Base-by-base conservation (phyloP, 2,888 invertebrate genomes). In the Drosophila prolongata region DNA sequence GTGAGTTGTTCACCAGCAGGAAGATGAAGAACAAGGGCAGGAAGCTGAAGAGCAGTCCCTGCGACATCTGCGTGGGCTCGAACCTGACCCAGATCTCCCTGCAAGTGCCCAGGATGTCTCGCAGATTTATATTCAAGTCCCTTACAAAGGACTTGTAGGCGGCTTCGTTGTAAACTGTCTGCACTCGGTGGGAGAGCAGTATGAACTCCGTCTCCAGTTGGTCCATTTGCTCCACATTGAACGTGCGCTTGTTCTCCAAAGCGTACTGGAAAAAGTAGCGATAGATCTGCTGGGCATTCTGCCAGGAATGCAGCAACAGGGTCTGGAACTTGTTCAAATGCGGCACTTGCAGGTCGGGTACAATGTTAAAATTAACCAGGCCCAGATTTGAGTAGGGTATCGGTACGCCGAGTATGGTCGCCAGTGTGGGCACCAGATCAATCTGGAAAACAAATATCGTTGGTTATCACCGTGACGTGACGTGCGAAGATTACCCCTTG, bases 11-110 rank as follows among this genome's bases (percentile, higher is more conserved):
- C 3, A 95, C 93, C 50, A 97, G 93, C 61, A 96, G 91, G 92
- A 95, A 96, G 72, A 94, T 94, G 80, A 96, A 95, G 90, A 96
- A 95, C 78, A 96, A 93, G 0, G 95, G 94, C 72, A 96, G 91
- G 55, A 96, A 94, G 56, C 95, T 93, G 42, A 97, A 93, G 46
- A 97, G 92, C 10, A 97, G 92, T 1, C 96, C 96, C 79, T 96
- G 94, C 6, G 95, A 94, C 95, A 97, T 97, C 27, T 95, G 94
- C 52, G 95, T 93, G 0, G 96, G 94, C 92, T 98, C 97, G 90
- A 98, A 98, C 90, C 97, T 97, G 0, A 98, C 95, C 98, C 98
- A 98, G 27, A 97, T 95, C 90, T 96, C 95, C 50, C 96, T 95
- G 89, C 98, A 98, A 81, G 96, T 93, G 56, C 93, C 92, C 38